These are phyloP conservation scores for Apostichopus parvimensis DNA, from an alignment of 35 echinoderm and acorn worm species.

Conservation along the genomic window DNA sequence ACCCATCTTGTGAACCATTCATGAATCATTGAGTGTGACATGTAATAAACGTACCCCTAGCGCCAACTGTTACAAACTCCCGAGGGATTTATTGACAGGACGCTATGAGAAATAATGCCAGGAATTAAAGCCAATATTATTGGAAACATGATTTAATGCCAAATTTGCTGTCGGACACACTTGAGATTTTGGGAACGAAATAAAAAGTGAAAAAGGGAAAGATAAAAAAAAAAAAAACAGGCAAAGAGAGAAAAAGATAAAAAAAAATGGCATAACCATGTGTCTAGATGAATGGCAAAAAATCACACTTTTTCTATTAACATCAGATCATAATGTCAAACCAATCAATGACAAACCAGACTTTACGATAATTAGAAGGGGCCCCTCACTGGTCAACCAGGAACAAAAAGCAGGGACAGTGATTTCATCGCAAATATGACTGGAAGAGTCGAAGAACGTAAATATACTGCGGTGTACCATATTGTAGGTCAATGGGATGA, in stretches of 20 bases:
- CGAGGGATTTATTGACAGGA: conserved; percentile 40
- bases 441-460: conserved; percentile 1
- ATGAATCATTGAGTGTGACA: conserved; percentile 40
- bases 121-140: conserved; percentile 52
- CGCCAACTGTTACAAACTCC: conserved; percentile 25
- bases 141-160: conserved; percentile 52
- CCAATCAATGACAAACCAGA: conserved; percentile 22
- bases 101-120: conserved; percentile 29
- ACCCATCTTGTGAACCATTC: conserved; percentile 50
- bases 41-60: conserved; percentile 43
- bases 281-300: neutral
- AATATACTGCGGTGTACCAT: neutral
- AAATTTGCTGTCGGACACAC: conserved; percentile 46
- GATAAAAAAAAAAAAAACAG: too few relatives aligned
- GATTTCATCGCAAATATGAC: conserved; percentile 18
- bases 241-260: too few relatives aligned
- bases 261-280: conserved; percentile 54
- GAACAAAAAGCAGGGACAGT: conserved; percentile 39
- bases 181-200: conserved; percentile 38
- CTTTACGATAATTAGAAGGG: conserved; percentile 64
- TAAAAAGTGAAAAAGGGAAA: neutral
- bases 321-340: conserved; percentile 52
- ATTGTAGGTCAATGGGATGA: neutral
- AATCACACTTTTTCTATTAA: conserved; percentile 42
- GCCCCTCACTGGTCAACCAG: conserved; percentile 6